Evolutionary conservation across 2,113 vertebrate genomes (phyloP), one percentile per base, ranked within the genome.

Genomic region (Numenius arquata): DNA sequence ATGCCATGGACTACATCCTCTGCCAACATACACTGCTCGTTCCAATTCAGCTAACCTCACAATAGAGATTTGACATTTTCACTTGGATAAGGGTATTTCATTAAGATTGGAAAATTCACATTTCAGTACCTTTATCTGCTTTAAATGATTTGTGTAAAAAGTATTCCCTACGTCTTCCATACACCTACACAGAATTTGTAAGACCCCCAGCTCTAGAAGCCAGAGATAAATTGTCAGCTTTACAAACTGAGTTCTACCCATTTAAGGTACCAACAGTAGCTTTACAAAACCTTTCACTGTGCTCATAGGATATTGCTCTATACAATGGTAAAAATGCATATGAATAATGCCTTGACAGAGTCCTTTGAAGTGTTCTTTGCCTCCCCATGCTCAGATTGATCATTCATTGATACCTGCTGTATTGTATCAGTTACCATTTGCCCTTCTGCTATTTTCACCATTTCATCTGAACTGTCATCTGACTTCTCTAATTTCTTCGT

Each of bases 291-390:
- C 50, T 52, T 71, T 86, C 30, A n/a, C 2, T 2, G 1, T 25
- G 36, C 15, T 85, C 81, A 40, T n/a, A 72, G 27, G 52, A 72
- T 15, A 27, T 3, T 72, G 7, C 14, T 78, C 53, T 61, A 92
- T 75, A 66, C 21, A 89, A 8, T 3, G 8, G n/a, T 40, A 43
- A 53, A 58, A 29, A 15, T 3, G 8, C 22, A 8, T 36, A 56
- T 15, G 11, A 56, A 76, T 15, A 75, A 61, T 95, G 98, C 96
- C 97, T 97, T 94, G 70, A 81, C 22, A 23, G 94, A 74, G 23
- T 58, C 91, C 14, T 80, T 7, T 83, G 82, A 80, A 15, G 1
- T 38, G 36, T 12, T 62, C 36, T 89, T 56, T 74, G n/a, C 20
- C 36, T 89, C 25, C 59, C 9, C 36, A 61, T 20, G 47, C 66